phyloP scores from a whole-genome alignment of 2,888 invertebrate genomes.

The Dinocampus coccinellae region DNA sequence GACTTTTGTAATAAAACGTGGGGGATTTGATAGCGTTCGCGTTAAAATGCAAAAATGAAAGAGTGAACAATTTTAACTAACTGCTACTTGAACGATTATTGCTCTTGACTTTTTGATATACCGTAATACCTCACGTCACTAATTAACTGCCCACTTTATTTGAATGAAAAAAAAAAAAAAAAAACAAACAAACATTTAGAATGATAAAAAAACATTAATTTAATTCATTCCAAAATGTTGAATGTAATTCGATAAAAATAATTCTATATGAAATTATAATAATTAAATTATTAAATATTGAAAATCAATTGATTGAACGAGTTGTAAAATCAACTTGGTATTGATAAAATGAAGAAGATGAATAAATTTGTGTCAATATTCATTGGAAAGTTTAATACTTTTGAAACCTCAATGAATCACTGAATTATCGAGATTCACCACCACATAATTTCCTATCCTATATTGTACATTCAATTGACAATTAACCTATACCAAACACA shows the following conservation, averaged over 20 bases:
- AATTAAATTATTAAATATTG: too few species aligned
- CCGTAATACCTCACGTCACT: neutral
- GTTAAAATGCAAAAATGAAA: constrained; percentile 48
- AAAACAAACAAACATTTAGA: neutral
- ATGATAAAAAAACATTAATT: neutral
- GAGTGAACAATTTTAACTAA: constrained; percentile 9
- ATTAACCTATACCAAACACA: neutral
- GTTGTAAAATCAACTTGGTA: neutral
- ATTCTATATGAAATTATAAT: too few species aligned
- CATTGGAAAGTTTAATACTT: neutral
- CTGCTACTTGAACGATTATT: constrained; percentile 12
- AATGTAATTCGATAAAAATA: too few species aligned
- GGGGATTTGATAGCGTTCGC: constrained; percentile 48
- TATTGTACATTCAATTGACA: neutral
- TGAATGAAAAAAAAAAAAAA: neutral
- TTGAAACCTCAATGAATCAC: neutral
- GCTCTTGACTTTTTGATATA: neutral
- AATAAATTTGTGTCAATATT: neutral
- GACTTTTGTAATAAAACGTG: constrained; percentile 40
- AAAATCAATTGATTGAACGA: too few species aligned
- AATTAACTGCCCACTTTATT: neutral
- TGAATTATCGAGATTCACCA: neutral
- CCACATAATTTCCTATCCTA: neutral
- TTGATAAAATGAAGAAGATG: neutral
- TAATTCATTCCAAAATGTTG: neutral